Base-by-base conservation (phyloP, 2,113 vertebrate genomes). In the Otis tarda region DNA sequence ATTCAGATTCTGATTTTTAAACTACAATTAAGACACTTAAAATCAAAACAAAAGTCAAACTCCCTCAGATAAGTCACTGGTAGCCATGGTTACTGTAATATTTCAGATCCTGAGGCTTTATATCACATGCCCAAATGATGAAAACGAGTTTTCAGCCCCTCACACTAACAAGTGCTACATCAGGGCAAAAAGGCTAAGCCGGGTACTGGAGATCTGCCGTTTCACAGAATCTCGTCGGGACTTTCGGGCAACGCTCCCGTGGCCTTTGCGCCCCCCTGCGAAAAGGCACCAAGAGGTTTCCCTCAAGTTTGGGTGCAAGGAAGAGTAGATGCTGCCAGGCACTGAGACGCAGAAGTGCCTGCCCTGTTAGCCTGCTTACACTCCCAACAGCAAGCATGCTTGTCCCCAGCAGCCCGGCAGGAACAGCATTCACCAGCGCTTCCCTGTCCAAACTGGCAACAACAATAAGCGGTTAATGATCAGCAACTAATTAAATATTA, bases 51-150 rank as follows among this genome's bases (percentile, higher is more conserved):
- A 95, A 95, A 97, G 95, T 96, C 97, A 97, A 95, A 94, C 87
- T 96, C 94, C 95, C 94, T 95, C 95, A 67, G 97, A 96, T 96
- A 97, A 97, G 96, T 93, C 73, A 56, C 94, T 73, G 91, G 97
- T 98, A 97, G 95, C 96, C 90, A 95, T 95, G 96, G 97, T 94
- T 91, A 97, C 97, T 78, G 87, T 84, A 97, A 89, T 91, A 95
- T 97, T 96, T 95, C 95, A 89, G 90, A 86, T 96, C 87, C 94
- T 93, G 12, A 83, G 83, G 92, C 79, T 95, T 93, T 77, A 2
- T 53, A 70, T 92, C 97, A 94, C 88, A 93, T 93, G 96, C 91
- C 96, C 96, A 76, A 70, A 92, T 1, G 91, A 96, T 86, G 89
- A 89, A 97, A 94, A 94, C 43, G 68, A 92, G 89, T 93, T 96